Evolutionary conservation across 2,888 invertebrate genomes (phyloP), one percentile per base, ranked within the genome.

Genomic region (Mythimna impura): DNA sequence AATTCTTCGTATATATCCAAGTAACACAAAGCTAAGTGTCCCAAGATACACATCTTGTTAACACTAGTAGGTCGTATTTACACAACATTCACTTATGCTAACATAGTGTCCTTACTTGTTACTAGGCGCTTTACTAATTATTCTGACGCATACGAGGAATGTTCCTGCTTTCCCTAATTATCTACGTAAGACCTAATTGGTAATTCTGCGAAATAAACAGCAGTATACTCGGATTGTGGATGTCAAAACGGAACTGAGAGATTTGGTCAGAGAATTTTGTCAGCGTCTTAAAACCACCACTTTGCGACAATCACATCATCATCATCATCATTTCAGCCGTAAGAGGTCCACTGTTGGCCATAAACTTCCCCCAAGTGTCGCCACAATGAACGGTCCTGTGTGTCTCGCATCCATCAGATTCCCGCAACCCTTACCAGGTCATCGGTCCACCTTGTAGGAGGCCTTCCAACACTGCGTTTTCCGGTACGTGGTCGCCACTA

Each of bases 51-150:
- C 83, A 81, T 81, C 81, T 83, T 68, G 62, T 81, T 83, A 81
- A 80, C 71, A 75, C 71, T 64, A 73, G 64, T 71, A 60, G 81
- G 81, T 83, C 84, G 81, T 83, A 81, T 81, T 81, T 75, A 83
- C 80, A 81, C 81, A 81, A 81, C 84, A 83, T 81, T 81, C 71
- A 81, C 81, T 83, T 83, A 80, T 75, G 84, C 81, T 81, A 83
- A 80, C 84, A 65, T 64, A 30, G 50, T 76, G 82, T 72, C 72
- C 74, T 75, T 72, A 47, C 43, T 10, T 75, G 81, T 81, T 81
- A 68, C 81, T 80, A 83, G 66, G 84, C 76, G 65, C 76, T 75
- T 66, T 66, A 80, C 71, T 83, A 83, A 81, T 80, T 81, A 75
- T 83, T 66, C 81, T 71, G 81, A 83, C 75, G 64, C 80, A 71